These are phyloP conservation scores for Aphaenogaster rudis DNA, from an alignment of 1,140 invertebrate genomes.

Conservation along the genomic window DNA sequence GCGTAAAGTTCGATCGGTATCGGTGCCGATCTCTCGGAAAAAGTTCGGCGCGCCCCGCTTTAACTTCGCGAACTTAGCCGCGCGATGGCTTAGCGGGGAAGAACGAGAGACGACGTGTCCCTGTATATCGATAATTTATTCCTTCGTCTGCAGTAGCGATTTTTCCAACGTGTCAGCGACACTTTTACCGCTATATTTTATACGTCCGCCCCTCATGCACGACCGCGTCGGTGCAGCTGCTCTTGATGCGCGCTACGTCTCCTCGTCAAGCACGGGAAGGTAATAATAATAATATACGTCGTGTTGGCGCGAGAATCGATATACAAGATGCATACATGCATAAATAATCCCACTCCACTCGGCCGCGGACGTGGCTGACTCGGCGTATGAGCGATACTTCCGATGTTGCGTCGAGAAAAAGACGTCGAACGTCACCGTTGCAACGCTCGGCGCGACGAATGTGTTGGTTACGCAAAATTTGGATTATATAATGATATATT, in stretches of 20 bases:
- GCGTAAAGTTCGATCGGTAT: not conserved
- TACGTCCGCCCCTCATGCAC: conserved; percentile 25
- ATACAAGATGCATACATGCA: conserved; percentile 44
- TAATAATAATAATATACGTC: conserved; percentile 51
- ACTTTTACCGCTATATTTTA: conserved; percentile 64
- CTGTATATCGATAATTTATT: conserved; percentile 72
- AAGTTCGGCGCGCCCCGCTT: conserved; percentile 46
- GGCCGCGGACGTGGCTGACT: conserved; percentile 19
- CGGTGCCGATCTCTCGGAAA: not conserved
- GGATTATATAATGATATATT: not conserved
- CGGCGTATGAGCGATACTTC: conserved; percentile 16
- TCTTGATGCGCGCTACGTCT: conserved; percentile 42
- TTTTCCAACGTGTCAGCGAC: conserved; percentile 69
- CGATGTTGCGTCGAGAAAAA: conserved; percentile 1
- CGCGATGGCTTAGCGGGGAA: conserved; percentile 19
- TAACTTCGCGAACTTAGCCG: conserved; percentile 56
- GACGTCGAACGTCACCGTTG: conserved; percentile 12
- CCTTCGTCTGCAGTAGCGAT: conserved; percentile 64
- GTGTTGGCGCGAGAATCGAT: conserved; percentile 39
- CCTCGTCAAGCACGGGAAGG: conserved; percentile 8
- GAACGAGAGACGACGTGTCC: not conserved
- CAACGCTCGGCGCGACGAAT: not conserved
- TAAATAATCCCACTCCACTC: conserved; percentile 32
- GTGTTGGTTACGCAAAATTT: not conserved
- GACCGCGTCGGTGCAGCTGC: conserved; percentile 7